Percentiles rank a stretch among this genome's conserved stretches.
Evolutionary conservation across 92 coral and sea anemone species (phyloP).

Genomic region (Epizoanthus ramosus): DNA sequence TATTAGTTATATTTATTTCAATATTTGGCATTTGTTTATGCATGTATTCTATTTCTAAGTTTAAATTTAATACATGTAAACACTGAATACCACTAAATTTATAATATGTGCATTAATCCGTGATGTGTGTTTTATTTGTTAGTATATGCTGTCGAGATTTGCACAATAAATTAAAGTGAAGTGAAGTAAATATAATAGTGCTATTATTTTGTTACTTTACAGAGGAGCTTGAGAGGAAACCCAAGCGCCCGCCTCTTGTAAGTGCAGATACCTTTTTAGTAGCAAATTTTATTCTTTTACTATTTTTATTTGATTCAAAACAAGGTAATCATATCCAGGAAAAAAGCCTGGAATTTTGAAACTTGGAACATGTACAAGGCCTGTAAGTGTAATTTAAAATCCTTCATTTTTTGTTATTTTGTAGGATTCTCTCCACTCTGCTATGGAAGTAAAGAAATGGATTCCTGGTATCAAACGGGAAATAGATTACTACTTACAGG

Average conservation of each 20-base stretch:
- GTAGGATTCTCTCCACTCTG: conserved; percentile 76
- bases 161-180: no score
- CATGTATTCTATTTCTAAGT: no score
- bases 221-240: conserved; percentile 76
- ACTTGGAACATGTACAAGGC: not conserved
- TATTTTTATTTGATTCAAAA: not conserved
- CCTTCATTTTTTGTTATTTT: not conserved
- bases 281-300: not conserved
- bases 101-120: no score
- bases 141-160: no score
- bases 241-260: conserved; percentile 84
- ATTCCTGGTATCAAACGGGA: conserved; percentile 87
- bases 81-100: no score
- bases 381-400: not conserved
- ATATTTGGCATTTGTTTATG: no score
- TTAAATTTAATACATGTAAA: no score
- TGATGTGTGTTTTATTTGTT: no score
- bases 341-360: no score
- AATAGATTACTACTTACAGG: conserved; percentile 84
- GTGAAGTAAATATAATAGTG: not conserved
- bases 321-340: no score
- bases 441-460: conserved; percentile 91
- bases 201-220: conserved; percentile 25
- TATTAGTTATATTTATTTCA: no score
- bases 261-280: conserved; percentile 37